A percentile compares a stretch with the other conserved stretches of the same genome.
Evolutionary conservation across 1,140 invertebrate genomes (phyloP).

Genomic region (Cyrtorhinus lividipennis): DNA sequence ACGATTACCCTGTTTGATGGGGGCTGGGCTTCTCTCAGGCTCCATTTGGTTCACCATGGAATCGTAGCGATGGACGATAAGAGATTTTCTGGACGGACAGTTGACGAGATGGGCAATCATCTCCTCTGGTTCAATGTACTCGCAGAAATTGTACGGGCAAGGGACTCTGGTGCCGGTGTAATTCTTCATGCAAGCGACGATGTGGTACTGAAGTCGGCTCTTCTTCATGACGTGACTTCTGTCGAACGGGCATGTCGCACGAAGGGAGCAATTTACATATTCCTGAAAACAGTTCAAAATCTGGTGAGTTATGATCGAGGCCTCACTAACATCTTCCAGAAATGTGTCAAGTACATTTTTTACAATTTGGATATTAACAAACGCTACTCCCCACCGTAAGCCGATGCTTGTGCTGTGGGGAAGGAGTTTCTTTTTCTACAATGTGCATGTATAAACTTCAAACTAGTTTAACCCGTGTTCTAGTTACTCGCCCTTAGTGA

Average conservation of each 20-base stretch:
- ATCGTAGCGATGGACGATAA: background rate
- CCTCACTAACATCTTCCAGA: too few species aligned
- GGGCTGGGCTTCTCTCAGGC: background rate
- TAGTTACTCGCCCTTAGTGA: too few species aligned
- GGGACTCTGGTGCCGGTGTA: slow-evolving; percentile 8
- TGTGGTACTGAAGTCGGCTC: background rate
- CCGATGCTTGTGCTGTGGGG: too few species aligned
- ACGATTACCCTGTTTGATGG: background rate
- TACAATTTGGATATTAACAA: too few species aligned
- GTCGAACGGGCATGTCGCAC: background rate
- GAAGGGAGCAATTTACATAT: background rate
- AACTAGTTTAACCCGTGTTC: too few species aligned
- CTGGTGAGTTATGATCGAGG: too few species aligned
- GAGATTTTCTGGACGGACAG: background rate
- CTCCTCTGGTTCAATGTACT: slow-evolving; percentile 2
- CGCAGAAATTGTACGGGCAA: slow-evolving; percentile 2
- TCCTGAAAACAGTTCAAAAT: too few species aligned
- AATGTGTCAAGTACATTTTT: too few species aligned
- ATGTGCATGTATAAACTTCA: too few species aligned
- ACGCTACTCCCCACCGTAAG: too few species aligned
- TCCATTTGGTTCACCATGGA: background rate
- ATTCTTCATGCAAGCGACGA: background rate
- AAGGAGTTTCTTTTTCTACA: too few species aligned
- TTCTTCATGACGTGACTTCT: background rate
- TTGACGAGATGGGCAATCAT: background rate